A percentile compares a stretch with the other conserved stretches of the same genome.
Conservation (phyloP, 2,888 invertebrate genomes). For the Aelia acuminata region DNA sequence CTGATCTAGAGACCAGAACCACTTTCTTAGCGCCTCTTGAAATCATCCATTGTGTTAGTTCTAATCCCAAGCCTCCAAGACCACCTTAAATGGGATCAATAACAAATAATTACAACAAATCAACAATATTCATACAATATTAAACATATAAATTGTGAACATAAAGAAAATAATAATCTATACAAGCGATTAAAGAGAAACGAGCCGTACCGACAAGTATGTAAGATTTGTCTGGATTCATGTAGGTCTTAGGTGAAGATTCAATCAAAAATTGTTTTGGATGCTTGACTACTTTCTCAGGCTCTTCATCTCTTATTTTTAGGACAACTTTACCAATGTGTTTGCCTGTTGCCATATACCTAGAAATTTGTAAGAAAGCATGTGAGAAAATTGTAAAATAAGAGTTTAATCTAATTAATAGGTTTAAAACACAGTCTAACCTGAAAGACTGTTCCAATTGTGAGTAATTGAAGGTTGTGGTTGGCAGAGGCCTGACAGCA, state of each 20-base stretch:
- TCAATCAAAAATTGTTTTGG: conserved; percentile 77
- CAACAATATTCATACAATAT: not conserved
- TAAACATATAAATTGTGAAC: not conserved
- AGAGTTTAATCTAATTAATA: not conserved
- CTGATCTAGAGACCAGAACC: conserved; percentile 89
- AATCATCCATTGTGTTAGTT: conserved; percentile 91
- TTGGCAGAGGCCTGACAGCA: conserved; percentile 90
- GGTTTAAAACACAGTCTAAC: conserved; percentile 67
- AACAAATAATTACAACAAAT: not conserved
- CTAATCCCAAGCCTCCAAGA: conserved; percentile 95
- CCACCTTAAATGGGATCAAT: conserved; percentile 72
- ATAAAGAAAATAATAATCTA: not conserved
- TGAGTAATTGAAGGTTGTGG: conserved; percentile 85
- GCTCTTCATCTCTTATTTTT: conserved; percentile 88
- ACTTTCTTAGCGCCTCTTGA: conserved; percentile 86
- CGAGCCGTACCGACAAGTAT: conserved; percentile 70
- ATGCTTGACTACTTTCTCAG: conserved; percentile 68
- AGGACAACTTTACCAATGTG: conserved; percentile 97
- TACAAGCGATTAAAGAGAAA: not conserved
- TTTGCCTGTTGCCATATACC: conserved; percentile 95
- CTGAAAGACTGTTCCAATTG: conserved; percentile 94
- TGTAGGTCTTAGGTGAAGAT: conserved; percentile 85
- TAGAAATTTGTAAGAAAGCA: not conserved
- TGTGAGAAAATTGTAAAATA: not conserved
- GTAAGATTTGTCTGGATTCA: conserved; percentile 83